Base-by-base conservation (phyloP, 2,113 vertebrate genomes). In the Onychostoma macrolepis region DNA sequence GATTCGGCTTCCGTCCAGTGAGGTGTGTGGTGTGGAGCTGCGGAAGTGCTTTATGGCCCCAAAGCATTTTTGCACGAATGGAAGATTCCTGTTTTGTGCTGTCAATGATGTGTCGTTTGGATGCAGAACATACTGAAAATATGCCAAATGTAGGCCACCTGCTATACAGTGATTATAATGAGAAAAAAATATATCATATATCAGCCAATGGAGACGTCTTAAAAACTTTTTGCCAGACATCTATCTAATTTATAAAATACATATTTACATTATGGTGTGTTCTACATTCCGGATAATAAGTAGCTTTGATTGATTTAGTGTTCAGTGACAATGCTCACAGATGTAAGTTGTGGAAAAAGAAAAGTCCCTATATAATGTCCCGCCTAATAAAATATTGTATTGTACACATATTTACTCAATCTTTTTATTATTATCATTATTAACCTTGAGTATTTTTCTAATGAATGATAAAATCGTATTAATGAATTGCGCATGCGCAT, bases 41-140 rank as follows among this genome's bases (percentile, higher is more conserved):
- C 93, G 95, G 96, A 97, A 97, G 96, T 97, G 96, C 96, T 98
- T 97, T 97, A 96, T 95, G 94, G 90, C 91, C 94, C 82, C 96
- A 96, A 96, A 96, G 96, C 96, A 95, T 95, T 95, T 95, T 93
- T 91, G 97, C 97, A 98, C 96, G 96, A 96, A 94, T 94, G 96
- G 96, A 97, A 94, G 92, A 90, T 94, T 78, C 90, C 87, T 93
- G 92, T 91, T 93, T 96, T 96, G 96, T 98, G 94, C 94, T 95
- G 93, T 97, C 95, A 87, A 94, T 96, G 95, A 94, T 97, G 96
- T 96, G 96, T 93, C 94, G 94, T 95, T 95, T 95, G 95, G 92
- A 94, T 95, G 94, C 94, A 94, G 94, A 95, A 95, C 94, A 93
- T 95, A 92, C 93, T 95, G 91, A 95, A 94, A 94, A 93, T 90